Evolutionary conservation across 2,797 vertebrate species (phyloP).

Genomic region (Amazona finschi): DNA sequence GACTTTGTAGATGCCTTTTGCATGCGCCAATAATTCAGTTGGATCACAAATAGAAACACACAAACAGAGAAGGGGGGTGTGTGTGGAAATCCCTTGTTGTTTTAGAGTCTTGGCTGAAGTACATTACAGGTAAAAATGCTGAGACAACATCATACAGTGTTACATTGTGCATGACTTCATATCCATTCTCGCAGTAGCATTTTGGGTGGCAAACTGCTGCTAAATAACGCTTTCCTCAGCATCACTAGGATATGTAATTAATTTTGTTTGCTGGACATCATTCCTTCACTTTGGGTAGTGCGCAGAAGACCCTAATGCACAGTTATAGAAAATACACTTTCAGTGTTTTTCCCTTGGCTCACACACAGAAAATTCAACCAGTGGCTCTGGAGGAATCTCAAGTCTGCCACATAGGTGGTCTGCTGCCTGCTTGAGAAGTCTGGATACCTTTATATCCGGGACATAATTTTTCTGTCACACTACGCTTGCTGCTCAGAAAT

Average conservation of each 20-base stretch:
- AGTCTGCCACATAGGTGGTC: slow-evolving; percentile 57
- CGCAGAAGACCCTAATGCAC: background rate
- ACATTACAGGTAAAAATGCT: background rate
- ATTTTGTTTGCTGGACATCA: background rate
- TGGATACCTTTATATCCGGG: slow-evolving; percentile 36
- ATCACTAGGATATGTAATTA: background rate
- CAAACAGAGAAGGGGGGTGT: background rate
- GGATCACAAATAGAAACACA: background rate
- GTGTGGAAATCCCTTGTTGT: background rate
- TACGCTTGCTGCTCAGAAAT: background rate
- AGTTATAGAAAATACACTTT: slow-evolving; percentile 11
- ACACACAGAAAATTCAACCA: slow-evolving; percentile 1
- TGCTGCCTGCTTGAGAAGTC: slow-evolving; percentile 28
- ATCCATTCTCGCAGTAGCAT: background rate
- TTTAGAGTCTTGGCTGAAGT: background rate
- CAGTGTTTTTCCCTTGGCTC: slow-evolving; percentile 38
- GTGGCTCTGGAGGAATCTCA: slow-evolving; percentile 23
- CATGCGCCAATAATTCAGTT: background rate
- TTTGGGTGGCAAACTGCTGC: background rate
- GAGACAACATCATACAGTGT: background rate
- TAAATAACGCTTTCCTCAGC: background rate
- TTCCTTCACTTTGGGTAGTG: background rate
- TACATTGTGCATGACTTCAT: background rate
- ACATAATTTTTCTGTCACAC: slow-evolving; percentile 47
- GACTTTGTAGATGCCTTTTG: background rate